Evolutionary conservation across 2,888 invertebrate species (phyloP), one percentile per base, ranked within the genome.

Genomic region (Xanthostigma xanthostigma): DNA sequence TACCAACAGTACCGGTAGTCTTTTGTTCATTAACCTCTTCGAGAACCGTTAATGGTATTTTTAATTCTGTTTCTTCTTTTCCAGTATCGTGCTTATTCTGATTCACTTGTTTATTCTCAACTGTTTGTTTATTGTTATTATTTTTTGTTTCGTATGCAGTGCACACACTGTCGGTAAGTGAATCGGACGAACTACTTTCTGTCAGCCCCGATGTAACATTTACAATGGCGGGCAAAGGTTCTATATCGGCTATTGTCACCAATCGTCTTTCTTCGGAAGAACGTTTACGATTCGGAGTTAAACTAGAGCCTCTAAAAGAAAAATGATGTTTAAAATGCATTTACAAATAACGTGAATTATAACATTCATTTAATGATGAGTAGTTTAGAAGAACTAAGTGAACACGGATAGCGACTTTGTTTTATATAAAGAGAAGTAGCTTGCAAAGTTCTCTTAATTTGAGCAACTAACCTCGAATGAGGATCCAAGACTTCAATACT

Each of bases 401-500:
- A n/a, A n/a, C n/a, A n/a, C n/a, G n/a, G n/a, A n/a, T n/a, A n/a
- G n/a, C n/a, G n/a, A n/a, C n/a, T n/a, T n/a, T n/a, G n/a, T n/a
- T n/a, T n/a, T n/a, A n/a, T n/a, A n/a, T n/a, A n/a, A n/a, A n/a
- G n/a, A n/a, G n/a, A n/a, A n/a, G n/a, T n/a, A n/a, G n/a, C n/a
- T n/a, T n/a, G n/a, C n/a, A n/a, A n/a, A n/a, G n/a, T n/a, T n/a
- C n/a, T n/a, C n/a, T n/a, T n/a, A n/a, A 17, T 27, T 27, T 27
- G 27, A 27, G 48, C n/a, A 56, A 56, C 59, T 56, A 53, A 68
- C 68, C 62, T 65, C n/a, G 61, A 58, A 42, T 58, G 59, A 49
- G 67, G 69, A 47, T 75, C 76, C 45, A 80, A 61, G 35, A 80
- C 75, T 65, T 80, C 79, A 49, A 82, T 79, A 58, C 81, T 81